Evolutionary conservation across 2,797 vertebrate genomes (phyloP).

Genomic region (Masticophis lateralis): DNA sequence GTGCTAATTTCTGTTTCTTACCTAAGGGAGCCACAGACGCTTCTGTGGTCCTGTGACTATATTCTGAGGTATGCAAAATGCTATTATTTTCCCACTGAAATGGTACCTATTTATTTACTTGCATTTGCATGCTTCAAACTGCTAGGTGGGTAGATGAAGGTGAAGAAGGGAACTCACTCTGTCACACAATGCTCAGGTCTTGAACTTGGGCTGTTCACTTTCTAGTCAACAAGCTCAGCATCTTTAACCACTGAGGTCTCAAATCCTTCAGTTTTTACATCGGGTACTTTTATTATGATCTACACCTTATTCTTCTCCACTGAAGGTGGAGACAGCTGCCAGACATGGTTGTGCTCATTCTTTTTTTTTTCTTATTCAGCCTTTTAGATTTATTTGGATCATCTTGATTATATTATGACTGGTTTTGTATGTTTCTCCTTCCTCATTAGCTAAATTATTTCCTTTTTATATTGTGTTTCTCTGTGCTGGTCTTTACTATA

Average conservation of each 20-base stretch:
- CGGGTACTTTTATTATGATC: background rate
- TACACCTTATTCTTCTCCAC: background rate
- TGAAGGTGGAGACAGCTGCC: no score
- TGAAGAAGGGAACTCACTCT: background rate
- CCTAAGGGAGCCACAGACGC: background rate
- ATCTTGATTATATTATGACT: background rate
- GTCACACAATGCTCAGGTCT: background rate
- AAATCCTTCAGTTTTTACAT: background rate
- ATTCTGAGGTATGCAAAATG: background rate
- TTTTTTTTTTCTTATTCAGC: background rate
- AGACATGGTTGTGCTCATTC: no score
- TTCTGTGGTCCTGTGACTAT: background rate
- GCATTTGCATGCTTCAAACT: background rate
- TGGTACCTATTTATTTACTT: background rate
- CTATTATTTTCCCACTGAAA: background rate
- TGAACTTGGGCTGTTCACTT: background rate
- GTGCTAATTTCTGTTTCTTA: background rate
- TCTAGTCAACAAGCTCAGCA: background rate
- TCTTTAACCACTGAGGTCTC: background rate
- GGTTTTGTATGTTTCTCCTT: background rate
- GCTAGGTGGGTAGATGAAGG: background rate
- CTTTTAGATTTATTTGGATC: background rate
- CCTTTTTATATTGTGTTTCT: background rate
- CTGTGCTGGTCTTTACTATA: background rate
- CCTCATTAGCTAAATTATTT: background rate